These are phyloP conservation scores for Himalopsyche kuldschensis DNA, from an alignment of 2,888 invertebrate species.

Conservation along the genomic window DNA sequence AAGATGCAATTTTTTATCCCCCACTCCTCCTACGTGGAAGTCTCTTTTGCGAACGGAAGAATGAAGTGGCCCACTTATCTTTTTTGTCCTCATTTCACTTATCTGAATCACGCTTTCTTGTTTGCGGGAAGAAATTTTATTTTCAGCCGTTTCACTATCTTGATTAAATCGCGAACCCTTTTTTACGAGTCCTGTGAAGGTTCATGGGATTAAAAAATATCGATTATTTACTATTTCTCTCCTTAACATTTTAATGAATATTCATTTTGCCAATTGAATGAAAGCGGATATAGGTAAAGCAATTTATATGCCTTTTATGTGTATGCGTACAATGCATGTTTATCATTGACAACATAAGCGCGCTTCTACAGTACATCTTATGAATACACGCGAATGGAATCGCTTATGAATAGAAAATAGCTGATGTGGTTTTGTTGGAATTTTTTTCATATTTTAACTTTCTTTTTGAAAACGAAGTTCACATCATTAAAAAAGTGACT, in stretches of 20 bases:
- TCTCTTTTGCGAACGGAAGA: neutral
- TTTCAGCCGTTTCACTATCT: neutral
- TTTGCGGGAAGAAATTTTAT: neutral
- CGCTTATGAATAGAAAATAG: too few relatives aligned
- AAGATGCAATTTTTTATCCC: constrained; percentile 1
- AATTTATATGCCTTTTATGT: too few relatives aligned
- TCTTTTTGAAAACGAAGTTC: too few relatives aligned
- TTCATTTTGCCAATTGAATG: neutral
- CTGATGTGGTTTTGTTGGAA: too few relatives aligned
- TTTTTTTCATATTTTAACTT: too few relatives aligned
- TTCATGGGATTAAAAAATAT: neutral
- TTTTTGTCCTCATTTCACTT: constrained; percentile 3
- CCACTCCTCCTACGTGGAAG: neutral
- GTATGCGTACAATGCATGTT: too few relatives aligned
- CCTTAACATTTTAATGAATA: neutral
- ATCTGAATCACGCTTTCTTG: neutral
- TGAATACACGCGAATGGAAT: too few relatives aligned
- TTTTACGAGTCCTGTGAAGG: neutral
- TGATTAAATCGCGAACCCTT: constrained; percentile 3
- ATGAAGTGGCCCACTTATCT: constrained; percentile 8
- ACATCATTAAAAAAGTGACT: too few relatives aligned
- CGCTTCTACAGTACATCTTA: too few relatives aligned
- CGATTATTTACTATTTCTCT: neutral
- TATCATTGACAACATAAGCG: too few relatives aligned
- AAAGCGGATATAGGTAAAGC: neutral